phyloP scores from a whole-genome alignment of 2,888 invertebrate species.

The Caenorhabditis wallacei region DNA sequence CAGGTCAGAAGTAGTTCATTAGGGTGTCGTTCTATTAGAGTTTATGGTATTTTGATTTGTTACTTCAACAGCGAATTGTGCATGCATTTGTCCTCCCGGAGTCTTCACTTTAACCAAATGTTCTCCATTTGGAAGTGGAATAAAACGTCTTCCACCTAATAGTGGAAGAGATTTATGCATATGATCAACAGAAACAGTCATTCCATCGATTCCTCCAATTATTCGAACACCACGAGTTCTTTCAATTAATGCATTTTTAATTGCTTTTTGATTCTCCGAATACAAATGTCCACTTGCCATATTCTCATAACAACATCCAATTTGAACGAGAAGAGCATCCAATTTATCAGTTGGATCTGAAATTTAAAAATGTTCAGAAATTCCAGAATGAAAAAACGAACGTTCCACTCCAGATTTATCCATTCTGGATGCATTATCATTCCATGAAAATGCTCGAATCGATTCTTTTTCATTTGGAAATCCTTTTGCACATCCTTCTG shows the following conservation, averaged over 20 bases:
- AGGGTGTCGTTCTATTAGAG: too few species aligned
- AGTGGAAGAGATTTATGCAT: constrained; percentile 49
- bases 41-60: too few species aligned
- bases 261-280: constrained; percentile 76
- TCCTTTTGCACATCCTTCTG: constrained; percentile 70
- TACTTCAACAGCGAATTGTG: constrained; percentile 48
- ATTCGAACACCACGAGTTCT: constrained; percentile 60
- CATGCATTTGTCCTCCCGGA: constrained; percentile 45
- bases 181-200: constrained; percentile 56
- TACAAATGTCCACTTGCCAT: constrained; percentile 77
- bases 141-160: constrained; percentile 51
- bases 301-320: constrained; percentile 81
- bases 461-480: constrained; percentile 67
- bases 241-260: constrained; percentile 56
- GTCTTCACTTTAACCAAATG: constrained; percentile 53
- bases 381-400: constrained; percentile 16
- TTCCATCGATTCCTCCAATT: constrained; percentile 52
- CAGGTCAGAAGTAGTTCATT: too few species aligned
- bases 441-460: constrained; percentile 66
- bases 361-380: neutral
- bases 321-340: constrained; percentile 78
- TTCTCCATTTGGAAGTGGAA: constrained; percentile 59
- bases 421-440: constrained; percentile 57
- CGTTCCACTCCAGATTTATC: constrained; percentile 58
- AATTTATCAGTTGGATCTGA: constrained; percentile 64